Base-by-base conservation (phyloP, 2,113 vertebrate genomes). In the Onychostoma macrolepis region DNA sequence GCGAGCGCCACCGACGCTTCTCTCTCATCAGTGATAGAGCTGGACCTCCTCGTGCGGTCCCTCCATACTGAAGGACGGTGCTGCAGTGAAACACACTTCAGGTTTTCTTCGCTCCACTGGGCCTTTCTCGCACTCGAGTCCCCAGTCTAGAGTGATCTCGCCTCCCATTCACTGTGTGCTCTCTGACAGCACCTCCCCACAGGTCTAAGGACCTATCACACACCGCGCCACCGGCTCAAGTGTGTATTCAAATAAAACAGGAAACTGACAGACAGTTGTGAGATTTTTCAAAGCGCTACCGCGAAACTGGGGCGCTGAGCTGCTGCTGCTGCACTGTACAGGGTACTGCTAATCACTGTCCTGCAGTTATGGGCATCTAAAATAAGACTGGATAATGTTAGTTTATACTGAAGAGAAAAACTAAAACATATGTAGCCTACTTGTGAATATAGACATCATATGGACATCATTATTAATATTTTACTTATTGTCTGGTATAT, bases 191-290 rank as follows among this genome's bases (percentile, higher is more conserved):
- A 50, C 69, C 30, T 69, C 77, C 43, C 81, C 8, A 67, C 12
- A 8, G 65, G 41, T 26, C 41, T 41, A 24, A 21, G 53, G 33
- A 45, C 88, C 89, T 87, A 89, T 90, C 86, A 85, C 63, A 76
- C 21, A 43, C 85, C 24, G 28, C 72, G 43, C 84, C 43, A 65
- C 67, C 43, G 43, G 50, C 50, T 17, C 61, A 61, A 71, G 86
- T 75, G 56, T 86, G 72, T 77, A 77, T 90, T 90, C 81, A 92
- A 91, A 92, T 89, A 43, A 91, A 89, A 89, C 90, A 88, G 91
- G 90, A 91, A 90, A 90, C 78, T 53, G 53, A 86, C 45, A 36
- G 43, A 1, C 28, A 48, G 24, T 81, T 48, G 48, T 19, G 26
- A 77, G 41, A 69, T 26, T 28, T 89, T 85, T 84, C 75, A 88